Evolutionary conservation across 2,113 vertebrate genomes (phyloP).

Genomic region (Acanthochromis polyacanthus): DNA sequence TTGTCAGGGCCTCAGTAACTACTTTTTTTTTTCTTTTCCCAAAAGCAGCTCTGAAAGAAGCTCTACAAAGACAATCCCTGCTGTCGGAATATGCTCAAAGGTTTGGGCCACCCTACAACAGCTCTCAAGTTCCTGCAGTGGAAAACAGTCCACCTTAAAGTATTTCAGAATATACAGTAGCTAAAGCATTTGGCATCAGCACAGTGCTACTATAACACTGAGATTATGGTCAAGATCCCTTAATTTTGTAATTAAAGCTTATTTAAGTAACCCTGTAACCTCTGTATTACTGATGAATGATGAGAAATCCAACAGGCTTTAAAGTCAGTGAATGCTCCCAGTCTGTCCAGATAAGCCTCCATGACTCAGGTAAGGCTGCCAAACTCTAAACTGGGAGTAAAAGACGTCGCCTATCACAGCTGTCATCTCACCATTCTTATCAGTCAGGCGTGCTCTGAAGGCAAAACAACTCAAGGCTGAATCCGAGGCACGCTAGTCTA

Average conservation of each 20-base stretch:
- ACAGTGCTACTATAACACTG: not conserved
- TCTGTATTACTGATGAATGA: not conserved
- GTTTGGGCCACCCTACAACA: no score
- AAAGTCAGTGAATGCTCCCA: conserved; percentile 30
- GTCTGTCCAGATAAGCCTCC: conserved; percentile 25
- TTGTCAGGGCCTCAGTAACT: no score
- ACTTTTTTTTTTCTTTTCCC: no score
- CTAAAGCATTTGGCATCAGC: no score
- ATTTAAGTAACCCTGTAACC: not conserved
- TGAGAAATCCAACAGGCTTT: not conserved
- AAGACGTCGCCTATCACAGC: conserved; percentile 44
- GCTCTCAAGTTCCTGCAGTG: no score
- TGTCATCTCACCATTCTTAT: conserved; percentile 64
- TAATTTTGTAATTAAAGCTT: not conserved
- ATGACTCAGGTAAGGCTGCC: conserved; percentile 21
- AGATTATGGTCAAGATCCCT: not conserved
- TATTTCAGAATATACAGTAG: no score
- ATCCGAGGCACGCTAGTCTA: conserved; percentile 58
- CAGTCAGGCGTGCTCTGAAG: conserved; percentile 56
- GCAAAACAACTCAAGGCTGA: conserved; percentile 70
- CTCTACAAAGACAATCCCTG: no score
- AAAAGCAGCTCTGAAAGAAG: no score
- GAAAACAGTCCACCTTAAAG: no score
- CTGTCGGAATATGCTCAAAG: no score
- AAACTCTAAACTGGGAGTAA: conserved; percentile 50